A percentile compares a stretch with the other conserved stretches of the same genome.
phyloP scores from a whole-genome alignment of 2,888 invertebrate genomes.

The Synergus japonicus region DNA sequence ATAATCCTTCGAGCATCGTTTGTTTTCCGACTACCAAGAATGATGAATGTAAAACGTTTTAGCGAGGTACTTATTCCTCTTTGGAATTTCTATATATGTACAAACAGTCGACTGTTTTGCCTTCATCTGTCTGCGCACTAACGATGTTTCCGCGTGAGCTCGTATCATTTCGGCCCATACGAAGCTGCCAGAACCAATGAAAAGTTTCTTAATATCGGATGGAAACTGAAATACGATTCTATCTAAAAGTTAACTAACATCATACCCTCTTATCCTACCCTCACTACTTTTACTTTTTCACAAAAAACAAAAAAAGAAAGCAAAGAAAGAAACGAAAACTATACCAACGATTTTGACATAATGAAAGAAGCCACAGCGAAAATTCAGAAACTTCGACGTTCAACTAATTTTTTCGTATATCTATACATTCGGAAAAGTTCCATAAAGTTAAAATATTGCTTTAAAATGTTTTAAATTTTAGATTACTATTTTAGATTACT shows the following conservation, averaged over 20 bases:
- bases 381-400: conserved; percentile 32
- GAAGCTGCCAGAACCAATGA: conserved; percentile 60
- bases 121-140: conserved; percentile 66
- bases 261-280: background rate
- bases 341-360: conserved; percentile 4
- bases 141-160: conserved; percentile 57
- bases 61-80: conserved; percentile 15
- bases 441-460: conserved; percentile 16
- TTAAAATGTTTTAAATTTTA: background rate
- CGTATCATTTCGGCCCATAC: conserved; percentile 48
- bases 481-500: background rate
- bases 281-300: conserved; percentile 1
- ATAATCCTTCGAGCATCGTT: conserved; percentile 32
- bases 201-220: conserved; percentile 74
- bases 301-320: background rate
- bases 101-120: conserved; percentile 62
- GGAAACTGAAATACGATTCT: conserved; percentile 43
- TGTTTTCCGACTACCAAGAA: conserved; percentile 20
- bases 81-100: conserved; percentile 32
- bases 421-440: background rate
- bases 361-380: background rate
- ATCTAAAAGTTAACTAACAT: conserved; percentile 46
- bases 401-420: background rate
- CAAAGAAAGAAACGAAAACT: conserved; percentile 7
- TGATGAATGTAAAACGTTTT: conserved; percentile 48